Percentiles rank a stretch among this genome's conserved stretches.
These are phyloP conservation scores for Drosophila testacea DNA, from an alignment of 2,888 invertebrate species.

Conservation along the genomic window DNA sequence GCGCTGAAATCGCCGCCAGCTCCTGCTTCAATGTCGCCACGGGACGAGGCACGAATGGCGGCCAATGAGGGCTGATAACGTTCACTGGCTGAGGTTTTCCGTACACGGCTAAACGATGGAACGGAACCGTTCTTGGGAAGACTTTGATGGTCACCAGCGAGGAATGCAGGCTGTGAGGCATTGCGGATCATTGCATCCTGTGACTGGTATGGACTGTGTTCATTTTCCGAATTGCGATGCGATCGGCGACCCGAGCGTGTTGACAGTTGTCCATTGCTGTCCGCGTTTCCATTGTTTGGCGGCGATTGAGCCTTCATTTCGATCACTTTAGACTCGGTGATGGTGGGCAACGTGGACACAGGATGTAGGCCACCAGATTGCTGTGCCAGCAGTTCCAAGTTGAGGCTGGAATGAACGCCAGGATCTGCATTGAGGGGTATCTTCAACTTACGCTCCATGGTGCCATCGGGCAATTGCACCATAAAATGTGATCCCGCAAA, in stretches of 20 bases:
- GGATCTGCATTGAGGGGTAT: conserved; percentile 96
- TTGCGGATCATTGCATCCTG: conserved; percentile 90
- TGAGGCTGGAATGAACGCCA: conserved; percentile 96
- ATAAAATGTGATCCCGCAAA: conserved; percentile 94
- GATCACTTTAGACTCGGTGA: conserved; percentile 92
- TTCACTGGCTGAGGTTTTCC: conserved; percentile 93
- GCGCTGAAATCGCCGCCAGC: conserved; percentile 90
- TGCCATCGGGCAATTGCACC: conserved; percentile 95
- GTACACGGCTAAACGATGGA: conserved; percentile 94
- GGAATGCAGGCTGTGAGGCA: conserved; percentile 94
- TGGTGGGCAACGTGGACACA: conserved; percentile 94
- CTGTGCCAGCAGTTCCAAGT: conserved; percentile 91
- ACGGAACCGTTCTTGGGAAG: conserved; percentile 95
- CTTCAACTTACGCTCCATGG: conserved; percentile 95
- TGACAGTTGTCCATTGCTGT: conserved; percentile 81
- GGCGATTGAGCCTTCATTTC: conserved; percentile 84
- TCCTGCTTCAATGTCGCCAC: conserved; percentile 91
- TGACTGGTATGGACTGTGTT: conserved; percentile 82
- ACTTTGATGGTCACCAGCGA: conserved; percentile 85
- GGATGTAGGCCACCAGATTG: conserved; percentile 90
- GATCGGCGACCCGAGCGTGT: conserved; percentile 66
- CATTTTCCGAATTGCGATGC: conserved; percentile 84
- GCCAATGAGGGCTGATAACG: conserved; percentile 93
- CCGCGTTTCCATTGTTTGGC: conserved; percentile 57
- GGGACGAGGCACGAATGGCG: conserved; percentile 92